phyloP scores from a whole-genome alignment of 2,797 vertebrate species.

The Coregonus ussuriensis region DNA sequence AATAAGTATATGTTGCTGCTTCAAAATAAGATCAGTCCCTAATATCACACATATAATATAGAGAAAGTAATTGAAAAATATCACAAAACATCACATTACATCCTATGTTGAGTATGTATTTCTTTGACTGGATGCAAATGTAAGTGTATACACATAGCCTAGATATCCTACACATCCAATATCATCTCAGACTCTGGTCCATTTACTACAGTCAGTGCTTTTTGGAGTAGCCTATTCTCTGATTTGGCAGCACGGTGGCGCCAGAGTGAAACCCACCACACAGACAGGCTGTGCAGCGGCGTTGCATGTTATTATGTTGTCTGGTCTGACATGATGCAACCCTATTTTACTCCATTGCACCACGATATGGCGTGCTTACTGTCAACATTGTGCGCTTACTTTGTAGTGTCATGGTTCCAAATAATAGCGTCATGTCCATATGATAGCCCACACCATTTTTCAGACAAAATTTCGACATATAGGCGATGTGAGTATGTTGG shows the following conservation, averaged over 20 bases:
- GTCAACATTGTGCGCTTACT: slow-evolving; percentile 6
- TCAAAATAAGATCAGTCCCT: too few species aligned
- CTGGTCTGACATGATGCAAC: slow-evolving; percentile 32
- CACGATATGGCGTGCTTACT: slow-evolving; percentile 31
- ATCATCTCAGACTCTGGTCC: neutral
- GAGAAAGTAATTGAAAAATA: too few species aligned
- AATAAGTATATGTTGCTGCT: neutral
- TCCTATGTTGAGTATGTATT: neutral
- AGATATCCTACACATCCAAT: slow-evolving; percentile 3
- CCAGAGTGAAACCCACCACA: slow-evolving; percentile 20
- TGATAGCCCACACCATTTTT: neutral
- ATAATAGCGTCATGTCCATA: neutral
- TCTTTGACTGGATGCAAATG: neutral
- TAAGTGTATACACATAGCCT: too few species aligned
- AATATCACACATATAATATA: too few species aligned
- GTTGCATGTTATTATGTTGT: slow-evolving; percentile 51
- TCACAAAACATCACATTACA: too few species aligned
- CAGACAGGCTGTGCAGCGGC: slow-evolving; percentile 53
- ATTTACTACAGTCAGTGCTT: neutral
- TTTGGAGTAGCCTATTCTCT: slow-evolving; percentile 24
- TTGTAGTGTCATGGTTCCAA: neutral
- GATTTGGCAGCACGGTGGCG: slow-evolving; percentile 65
- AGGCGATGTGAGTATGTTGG: neutral
- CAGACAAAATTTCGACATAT: neutral
- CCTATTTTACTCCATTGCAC: slow-evolving; percentile 38